A percentile compares a stretch with the other conserved stretches of the same genome.
These are phyloP conservation scores for Chloebia gouldiae DNA, from an alignment of 2,113 vertebrate genomes.

Conservation along the genomic window DNA sequence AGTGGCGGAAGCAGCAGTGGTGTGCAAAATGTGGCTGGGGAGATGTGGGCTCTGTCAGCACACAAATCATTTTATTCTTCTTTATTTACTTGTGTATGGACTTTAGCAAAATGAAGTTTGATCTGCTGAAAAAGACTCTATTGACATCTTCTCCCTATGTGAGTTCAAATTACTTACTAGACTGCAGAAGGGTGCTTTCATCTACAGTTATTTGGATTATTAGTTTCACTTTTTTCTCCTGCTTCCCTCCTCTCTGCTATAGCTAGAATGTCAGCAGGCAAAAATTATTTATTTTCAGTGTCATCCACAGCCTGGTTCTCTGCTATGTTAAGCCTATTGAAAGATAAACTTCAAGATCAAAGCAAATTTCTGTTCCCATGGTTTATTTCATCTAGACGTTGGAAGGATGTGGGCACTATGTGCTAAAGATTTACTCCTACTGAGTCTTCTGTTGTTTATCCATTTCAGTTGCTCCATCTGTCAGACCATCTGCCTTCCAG, in stretches of 20 bases:
- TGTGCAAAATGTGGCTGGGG: not conserved
- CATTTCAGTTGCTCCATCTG: constrained; percentile 42
- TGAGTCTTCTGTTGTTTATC: constrained; percentile 31
- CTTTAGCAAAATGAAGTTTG: not conserved
- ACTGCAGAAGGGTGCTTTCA: not conserved
- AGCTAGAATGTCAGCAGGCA: not conserved
- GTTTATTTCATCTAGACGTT: constrained; percentile 20
- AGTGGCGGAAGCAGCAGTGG: not conserved
- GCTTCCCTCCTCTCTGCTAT: not conserved
- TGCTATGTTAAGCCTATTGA: not conserved
- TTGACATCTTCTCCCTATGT: not conserved
- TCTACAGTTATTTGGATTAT: not conserved
- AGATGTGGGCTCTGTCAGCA: not conserved
- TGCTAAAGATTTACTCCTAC: constrained; percentile 17
- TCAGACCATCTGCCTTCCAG: constrained; percentile 35
- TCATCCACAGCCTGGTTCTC: not conserved
- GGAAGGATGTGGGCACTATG: not conserved
- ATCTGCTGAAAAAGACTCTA: not conserved
- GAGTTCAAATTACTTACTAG: not conserved
- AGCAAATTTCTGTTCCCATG: constrained; percentile 18
- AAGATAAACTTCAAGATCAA: constrained; percentile 50
- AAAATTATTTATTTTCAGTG: not conserved
- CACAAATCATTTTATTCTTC: not conserved
- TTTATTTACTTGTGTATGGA: not conserved
- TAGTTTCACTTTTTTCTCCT: not conserved